These are phyloP conservation scores for Limenitis camilla DNA, from an alignment of 2,888 invertebrate genomes.

Conservation along the genomic window DNA sequence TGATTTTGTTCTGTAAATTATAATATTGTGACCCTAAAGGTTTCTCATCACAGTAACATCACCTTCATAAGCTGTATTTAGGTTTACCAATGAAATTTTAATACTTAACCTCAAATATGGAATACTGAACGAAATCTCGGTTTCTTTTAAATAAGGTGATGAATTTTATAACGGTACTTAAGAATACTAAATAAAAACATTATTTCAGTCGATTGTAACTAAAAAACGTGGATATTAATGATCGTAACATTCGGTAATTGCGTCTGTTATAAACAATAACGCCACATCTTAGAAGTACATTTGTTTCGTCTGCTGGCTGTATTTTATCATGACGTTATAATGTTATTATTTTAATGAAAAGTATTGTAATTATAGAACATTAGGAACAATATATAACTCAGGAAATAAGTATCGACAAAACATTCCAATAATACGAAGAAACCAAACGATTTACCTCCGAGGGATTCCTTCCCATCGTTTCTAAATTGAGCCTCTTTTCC, in stretches of 20 bases:
- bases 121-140: constrained; percentile 8
- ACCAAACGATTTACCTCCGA: constrained; percentile 83
- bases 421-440: constrained; percentile 64
- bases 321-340: neutral
- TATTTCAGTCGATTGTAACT: constrained; percentile 25
- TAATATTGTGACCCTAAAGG: neutral
- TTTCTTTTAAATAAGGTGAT: constrained; percentile 2
- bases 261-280: constrained; percentile 63
- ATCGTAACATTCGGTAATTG: constrained; percentile 71
- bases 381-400: constrained; percentile 36
- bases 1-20: neutral
- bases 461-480: constrained; percentile 92
- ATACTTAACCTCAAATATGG: constrained; percentile 61
- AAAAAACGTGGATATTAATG: constrained; percentile 60
- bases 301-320: constrained; percentile 19
- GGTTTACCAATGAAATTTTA: constrained; percentile 18
- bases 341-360: constrained; percentile 4
- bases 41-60: neutral
- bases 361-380: constrained; percentile 9
- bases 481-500: constrained; percentile 97
- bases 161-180: neutral
- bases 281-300: constrained; percentile 56
- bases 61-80: constrained; percentile 11
- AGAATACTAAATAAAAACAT: constrained; percentile 2
- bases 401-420: constrained; percentile 74